Base-by-base conservation (phyloP, 92 coral and sea anemone species). In the Plumapathes pennacea region DNA sequence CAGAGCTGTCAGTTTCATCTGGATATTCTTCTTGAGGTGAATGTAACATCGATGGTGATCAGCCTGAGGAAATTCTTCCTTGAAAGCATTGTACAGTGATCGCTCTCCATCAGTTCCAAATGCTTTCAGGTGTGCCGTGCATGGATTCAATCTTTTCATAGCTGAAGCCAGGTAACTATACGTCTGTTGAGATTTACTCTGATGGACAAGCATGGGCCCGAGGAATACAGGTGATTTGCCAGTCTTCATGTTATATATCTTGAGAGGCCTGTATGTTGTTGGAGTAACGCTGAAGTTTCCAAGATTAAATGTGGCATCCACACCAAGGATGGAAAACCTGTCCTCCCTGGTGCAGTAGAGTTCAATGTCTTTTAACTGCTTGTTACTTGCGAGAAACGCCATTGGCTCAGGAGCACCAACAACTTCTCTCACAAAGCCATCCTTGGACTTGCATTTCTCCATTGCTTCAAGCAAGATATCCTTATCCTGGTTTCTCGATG, bases 31-130 rank as follows among this genome's bases (percentile, higher is more conserved):
- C 10, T 32, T 40, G 14, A 62, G 47, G 32, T 78, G 74, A 34
- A 52, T 52, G 14, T 33, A 57, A 31, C 77, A 69, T 17, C 56
- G 32, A 23, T 62, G 70, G 28, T 80, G 86, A 32, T 43, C 78
- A 11, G 71, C 76, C 21, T 50, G 62, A 3, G 60, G 70, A 22
- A 52, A 57, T 38, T 53, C 75, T 31, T 80, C 69, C 17, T 25
- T 30, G 40, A 62, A 63, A 23, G 81, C 76, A 29, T 64, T 49
- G 20, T 59, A 57, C 18, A 57, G 19, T 8, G 80, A 69, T 7
- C 39, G 34, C 50, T 77, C 77, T 0, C 79, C 74, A 62, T 78
- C 79, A 6, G 85, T 78, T 4, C 79, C 85, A 30, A 60, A 43
- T 2, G 79, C 85, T 13, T 50, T 38, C 24, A 78, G 61, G 26